phyloP scores from a whole-genome alignment of 2,888 invertebrate genomes.

The Alcis repandata region DNA sequence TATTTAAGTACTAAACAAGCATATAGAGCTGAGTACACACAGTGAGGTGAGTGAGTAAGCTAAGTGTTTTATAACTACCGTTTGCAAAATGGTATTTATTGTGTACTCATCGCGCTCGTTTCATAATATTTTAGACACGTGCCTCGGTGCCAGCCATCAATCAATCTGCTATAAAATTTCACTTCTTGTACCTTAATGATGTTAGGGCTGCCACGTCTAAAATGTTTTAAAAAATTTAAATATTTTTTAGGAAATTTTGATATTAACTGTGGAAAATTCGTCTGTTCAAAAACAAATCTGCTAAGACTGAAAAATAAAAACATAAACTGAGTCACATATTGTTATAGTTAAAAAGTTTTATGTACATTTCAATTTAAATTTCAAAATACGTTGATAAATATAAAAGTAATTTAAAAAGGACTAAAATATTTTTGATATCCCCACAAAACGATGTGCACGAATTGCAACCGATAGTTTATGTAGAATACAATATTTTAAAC shows the following conservation, averaged over 20 bases:
- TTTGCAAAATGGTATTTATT: slow-evolving; percentile 38
- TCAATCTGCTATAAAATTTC: slow-evolving; percentile 52
- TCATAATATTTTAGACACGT: slow-evolving; percentile 48
- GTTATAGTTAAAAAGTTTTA: too few relatives aligned
- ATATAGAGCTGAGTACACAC: slow-evolving; percentile 7
- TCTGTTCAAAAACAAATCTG: too few relatives aligned
- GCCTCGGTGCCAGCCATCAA: slow-evolving; percentile 43
- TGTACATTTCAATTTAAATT: too few relatives aligned
- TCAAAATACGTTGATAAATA: too few relatives aligned
- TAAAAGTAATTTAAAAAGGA: too few relatives aligned
- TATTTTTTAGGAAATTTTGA: too few relatives aligned
- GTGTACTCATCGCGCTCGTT: slow-evolving; percentile 35
- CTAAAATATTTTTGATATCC: not conserved
- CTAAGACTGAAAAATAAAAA: too few relatives aligned
- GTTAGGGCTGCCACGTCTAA: slow-evolving; percentile 44
- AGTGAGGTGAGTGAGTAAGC: slow-evolving; percentile 23
- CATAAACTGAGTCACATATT: too few relatives aligned
- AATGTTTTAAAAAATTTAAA: not conserved
- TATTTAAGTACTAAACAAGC: not conserved
- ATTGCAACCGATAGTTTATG: not conserved
- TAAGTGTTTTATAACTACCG: slow-evolving; percentile 43
- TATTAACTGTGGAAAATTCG: too few relatives aligned
- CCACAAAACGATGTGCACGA: not conserved
- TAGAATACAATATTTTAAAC: not conserved
- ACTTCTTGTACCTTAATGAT: slow-evolving; percentile 39